Base-by-base conservation (phyloP, 2,888 invertebrate species). In the Rhagium mordax region DNA sequence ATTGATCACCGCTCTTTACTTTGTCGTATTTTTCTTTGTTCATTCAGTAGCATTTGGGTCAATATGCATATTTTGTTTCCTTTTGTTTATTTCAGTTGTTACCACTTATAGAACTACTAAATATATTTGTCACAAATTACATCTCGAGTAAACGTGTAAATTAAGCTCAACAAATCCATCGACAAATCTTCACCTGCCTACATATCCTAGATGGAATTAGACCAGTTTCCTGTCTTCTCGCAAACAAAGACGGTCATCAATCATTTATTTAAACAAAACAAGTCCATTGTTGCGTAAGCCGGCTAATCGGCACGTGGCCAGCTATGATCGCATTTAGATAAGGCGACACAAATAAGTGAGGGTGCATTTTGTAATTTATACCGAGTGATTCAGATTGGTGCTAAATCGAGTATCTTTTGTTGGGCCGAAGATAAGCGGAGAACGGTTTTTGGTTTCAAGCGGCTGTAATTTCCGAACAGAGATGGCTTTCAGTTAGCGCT, bases 221-320 rank as follows among this genome's bases (percentile, higher is more conserved):
- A 64, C 71, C 74, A 71, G 76, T 73, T 79, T 81, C 79, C 81
- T 78, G 79, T 75, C 53, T 69, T 61, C 70, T 72, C 75, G 71
- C 74, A 70, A 83, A 82, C 82, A 84, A 84, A 83, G 83, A 79
- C 80, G 80, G 72, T 80, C 84, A 85, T 86, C 84, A 85, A 85
- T 85, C 85, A 85, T 83, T 82, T 81, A 82, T 85, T 85, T 85
- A 85, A 85, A 84, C 84, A 85, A 85, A 85, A 82, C 79, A 74
- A 74, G 74, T 74, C 77, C 79, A 78, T 81, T 81, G 83, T 84
- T 84, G 83, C 83, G 80, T 83, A 85, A 84, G 76, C 77, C 77
- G 79, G 72, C 71, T 78, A 74, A 80, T 78, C 79, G 76, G 76
- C 82, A 81, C 81, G 82, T 80, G 81, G 81, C 78, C 76, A 72